Conservation (phyloP, 2,113 vertebrate genomes). For the Gallinago paraguaiae region DNA sequence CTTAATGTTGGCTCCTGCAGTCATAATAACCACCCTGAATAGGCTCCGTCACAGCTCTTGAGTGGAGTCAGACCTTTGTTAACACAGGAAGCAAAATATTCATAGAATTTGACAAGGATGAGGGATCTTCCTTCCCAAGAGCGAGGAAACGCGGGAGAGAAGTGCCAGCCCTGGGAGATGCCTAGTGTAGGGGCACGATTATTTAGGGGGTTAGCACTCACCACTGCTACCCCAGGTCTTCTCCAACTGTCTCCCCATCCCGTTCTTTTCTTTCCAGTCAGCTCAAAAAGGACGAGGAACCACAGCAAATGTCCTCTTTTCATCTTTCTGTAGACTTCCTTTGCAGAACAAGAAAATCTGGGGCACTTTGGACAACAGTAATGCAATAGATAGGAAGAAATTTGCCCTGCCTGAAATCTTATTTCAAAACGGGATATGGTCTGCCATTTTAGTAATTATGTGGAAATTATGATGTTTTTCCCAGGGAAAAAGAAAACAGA, state of each 20-base stretch:
- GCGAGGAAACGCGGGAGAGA: background rate
- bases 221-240: background rate
- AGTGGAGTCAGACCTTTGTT: background rate
- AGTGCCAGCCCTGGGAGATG: background rate
- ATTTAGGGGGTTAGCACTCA: background rate
- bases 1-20: background rate
- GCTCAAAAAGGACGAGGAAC: background rate
- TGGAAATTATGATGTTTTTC: background rate
- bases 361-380: background rate
- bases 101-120: background rate
- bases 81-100: background rate
- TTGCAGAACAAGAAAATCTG: background rate
- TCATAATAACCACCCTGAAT: background rate
- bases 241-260: background rate
- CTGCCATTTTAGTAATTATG: background rate
- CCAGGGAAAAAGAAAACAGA: background rate
- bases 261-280: background rate
- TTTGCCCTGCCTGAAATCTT: background rate
- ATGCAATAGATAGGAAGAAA: background rate
- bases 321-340: background rate
- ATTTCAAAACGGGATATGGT: background rate
- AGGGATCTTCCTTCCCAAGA: background rate
- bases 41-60: background rate
- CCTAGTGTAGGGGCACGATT: fast-evolving
- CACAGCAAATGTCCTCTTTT: background rate